phyloP scores from a whole-genome alignment of 2,888 invertebrate species.

The Lissonota sp. region DNA sequence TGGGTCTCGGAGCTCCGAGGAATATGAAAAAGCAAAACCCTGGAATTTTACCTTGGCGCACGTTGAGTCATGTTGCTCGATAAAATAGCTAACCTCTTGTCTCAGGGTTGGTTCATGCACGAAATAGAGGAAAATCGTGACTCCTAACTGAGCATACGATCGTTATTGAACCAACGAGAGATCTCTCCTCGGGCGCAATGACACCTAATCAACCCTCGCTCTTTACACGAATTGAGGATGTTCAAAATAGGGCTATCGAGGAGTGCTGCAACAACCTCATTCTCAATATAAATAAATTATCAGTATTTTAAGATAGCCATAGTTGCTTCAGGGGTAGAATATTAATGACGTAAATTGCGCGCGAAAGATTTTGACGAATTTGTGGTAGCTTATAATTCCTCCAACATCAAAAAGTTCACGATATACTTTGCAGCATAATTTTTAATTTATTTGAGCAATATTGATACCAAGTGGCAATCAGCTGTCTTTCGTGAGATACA shows the following conservation, averaged over 20 bases:
- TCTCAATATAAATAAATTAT: too few relatives aligned
- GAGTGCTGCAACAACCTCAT: too few relatives aligned
- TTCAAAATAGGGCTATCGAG: too few relatives aligned
- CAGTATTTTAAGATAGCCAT: too few relatives aligned
- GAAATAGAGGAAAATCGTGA: conserved; percentile 20
- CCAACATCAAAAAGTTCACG: not conserved
- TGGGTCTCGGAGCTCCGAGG: conserved; percentile 23
- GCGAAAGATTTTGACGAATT: too few relatives aligned
- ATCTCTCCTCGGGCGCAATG: too few relatives aligned
- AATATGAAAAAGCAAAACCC: not conserved
- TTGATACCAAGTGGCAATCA: conserved; percentile 3
- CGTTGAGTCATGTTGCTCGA: conserved; percentile 15
- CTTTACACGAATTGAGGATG: too few relatives aligned
- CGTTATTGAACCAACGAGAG: conserved; percentile 17
- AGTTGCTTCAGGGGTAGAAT: too few relatives aligned
- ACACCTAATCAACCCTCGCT: too few relatives aligned
- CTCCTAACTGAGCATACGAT: conserved; percentile 18
- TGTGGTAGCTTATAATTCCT: not conserved
- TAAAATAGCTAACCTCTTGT: conserved; percentile 22
- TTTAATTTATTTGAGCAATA: too few relatives aligned
- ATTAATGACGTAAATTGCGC: too few relatives aligned
- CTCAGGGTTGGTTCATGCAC: conserved; percentile 14
- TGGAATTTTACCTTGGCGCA: conserved; percentile 22
- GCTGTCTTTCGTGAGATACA: not conserved
- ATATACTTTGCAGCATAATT: not conserved